These are phyloP conservation scores for Drosophila pachea DNA, from an alignment of 1,140 invertebrate species.

Conservation along the genomic window DNA sequence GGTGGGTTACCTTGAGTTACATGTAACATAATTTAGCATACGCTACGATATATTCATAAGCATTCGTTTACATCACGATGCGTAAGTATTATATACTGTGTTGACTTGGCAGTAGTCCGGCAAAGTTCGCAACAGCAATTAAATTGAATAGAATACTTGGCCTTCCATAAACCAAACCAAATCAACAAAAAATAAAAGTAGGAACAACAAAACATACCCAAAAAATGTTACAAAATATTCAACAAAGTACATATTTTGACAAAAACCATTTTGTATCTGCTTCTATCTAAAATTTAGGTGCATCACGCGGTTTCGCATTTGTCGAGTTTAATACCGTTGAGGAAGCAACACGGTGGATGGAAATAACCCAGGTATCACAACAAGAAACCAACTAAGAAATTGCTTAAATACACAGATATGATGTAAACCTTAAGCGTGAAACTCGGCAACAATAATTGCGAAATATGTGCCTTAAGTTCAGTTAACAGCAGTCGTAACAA, in stretches of 20 bases:
- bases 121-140: conserved; percentile 40
- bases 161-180: conserved; percentile 16
- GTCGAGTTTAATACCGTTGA: conserved; percentile 95
- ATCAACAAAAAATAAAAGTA: conserved; percentile 8
- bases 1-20: conserved; percentile 81
- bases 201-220: conserved; percentile 28
- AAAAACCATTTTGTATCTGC: conserved; percentile 79
- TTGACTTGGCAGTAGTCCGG: conserved; percentile 38
- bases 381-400: conserved; percentile 41
- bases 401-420: background rate
- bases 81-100: conserved; percentile 40
- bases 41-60: conserved; percentile 13
- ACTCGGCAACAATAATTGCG: conserved; percentile 30
- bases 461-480: conserved; percentile 42
- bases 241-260: conserved; percentile 74
- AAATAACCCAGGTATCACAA: conserved; percentile 91
- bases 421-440: conserved; percentile 6
- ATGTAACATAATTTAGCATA: conserved; percentile 1
- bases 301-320: conserved; percentile 95
- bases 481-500: conserved; percentile 4
- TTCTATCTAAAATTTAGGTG: conserved; percentile 85
- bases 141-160: conserved; percentile 39
- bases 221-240: conserved; percentile 67
- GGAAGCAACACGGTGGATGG: conserved; percentile 95
- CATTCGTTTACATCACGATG: background rate